phyloP scores from a whole-genome alignment of 2,797 vertebrate species.

The Diplodus puntazzo region DNA sequence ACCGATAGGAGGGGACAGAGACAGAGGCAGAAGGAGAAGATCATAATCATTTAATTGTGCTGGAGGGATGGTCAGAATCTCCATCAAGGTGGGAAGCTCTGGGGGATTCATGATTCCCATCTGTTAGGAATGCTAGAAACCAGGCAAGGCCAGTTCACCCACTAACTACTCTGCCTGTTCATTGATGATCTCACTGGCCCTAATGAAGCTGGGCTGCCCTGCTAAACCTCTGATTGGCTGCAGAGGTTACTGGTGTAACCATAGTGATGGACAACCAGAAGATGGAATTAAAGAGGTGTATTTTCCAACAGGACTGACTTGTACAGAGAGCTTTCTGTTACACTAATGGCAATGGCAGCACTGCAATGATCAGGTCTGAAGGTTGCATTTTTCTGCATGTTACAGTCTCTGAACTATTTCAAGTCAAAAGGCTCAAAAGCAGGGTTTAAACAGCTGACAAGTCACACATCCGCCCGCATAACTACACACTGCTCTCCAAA shows the following conservation, averaged over 20 bases:
- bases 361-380: conserved; percentile 44
- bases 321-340: conserved; percentile 56
- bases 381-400: conserved; percentile 46
- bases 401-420: conserved; percentile 43
- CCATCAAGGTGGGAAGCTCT: conserved; percentile 69
- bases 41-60: conserved; percentile 88
- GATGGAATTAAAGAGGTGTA: conserved; percentile 60
- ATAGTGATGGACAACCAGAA: conserved; percentile 66
- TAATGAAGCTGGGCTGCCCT: conserved; percentile 43
- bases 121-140: conserved; percentile 51
- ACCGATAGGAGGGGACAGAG: conserved; percentile 53
- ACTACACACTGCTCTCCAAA: conserved; percentile 31
- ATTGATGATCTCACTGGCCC: conserved; percentile 51
- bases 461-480: conserved; percentile 42
- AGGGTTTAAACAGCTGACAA: conserved; percentile 50
- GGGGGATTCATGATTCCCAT: conserved; percentile 63
- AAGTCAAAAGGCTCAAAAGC: conserved; percentile 36
- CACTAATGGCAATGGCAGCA: conserved; percentile 37
- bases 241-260: conserved; percentile 59
- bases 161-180: conserved; percentile 43
- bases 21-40: conserved; percentile 70
- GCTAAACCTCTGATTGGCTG: conserved; percentile 57
- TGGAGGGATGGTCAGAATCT: conserved; percentile 77
- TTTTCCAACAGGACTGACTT: conserved; percentile 45
- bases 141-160: conserved; percentile 39